Conservation (phyloP, 2,888 invertebrate genomes). For the Latheticus oryzae region DNA sequence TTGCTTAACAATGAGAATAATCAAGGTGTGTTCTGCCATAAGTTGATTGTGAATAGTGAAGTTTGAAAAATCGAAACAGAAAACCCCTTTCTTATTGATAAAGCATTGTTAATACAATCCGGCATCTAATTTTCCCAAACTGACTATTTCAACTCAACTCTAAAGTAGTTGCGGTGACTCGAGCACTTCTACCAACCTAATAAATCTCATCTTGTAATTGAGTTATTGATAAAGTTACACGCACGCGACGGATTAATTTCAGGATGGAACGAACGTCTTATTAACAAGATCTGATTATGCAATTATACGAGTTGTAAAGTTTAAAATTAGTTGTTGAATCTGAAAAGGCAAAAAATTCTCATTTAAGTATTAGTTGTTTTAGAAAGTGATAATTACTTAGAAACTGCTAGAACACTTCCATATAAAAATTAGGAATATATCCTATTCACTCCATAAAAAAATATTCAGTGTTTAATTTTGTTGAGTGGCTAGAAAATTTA, state of each 20-base stretch:
- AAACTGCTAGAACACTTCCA: too few relatives aligned
- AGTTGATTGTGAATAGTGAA: too few relatives aligned
- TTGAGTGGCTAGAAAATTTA: too few relatives aligned
- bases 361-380: too few relatives aligned
- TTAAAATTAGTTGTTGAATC: too few relatives aligned
- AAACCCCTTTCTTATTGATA: slow-evolving; percentile 5
- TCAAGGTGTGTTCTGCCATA: too few relatives aligned
- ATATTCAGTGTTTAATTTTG: too few relatives aligned
- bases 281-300: slow-evolving; percentile 39
- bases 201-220: slow-evolving; percentile 37
- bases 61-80: slow-evolving; percentile 13
- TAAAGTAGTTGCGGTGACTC: slow-evolving; percentile 38
- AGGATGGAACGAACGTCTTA: slow-evolving; percentile 39
- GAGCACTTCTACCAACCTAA: slow-evolving; percentile 28
- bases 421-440: too few relatives aligned
- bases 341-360: too few relatives aligned
- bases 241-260: slow-evolving; percentile 41
- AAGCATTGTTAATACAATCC: slow-evolving; percentile 10
- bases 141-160: slow-evolving; percentile 37
- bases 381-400: too few relatives aligned
- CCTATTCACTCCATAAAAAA: too few relatives aligned
- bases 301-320: slow-evolving; percentile 42
- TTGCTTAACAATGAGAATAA: too few relatives aligned
- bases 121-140: slow-evolving; percentile 33
- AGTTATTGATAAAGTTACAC: slow-evolving; percentile 42